Evolutionary conservation across 2,797 vertebrate genomes (phyloP), one percentile per base, ranked within the genome.

Genomic region (Hippocampus kuda): DNA sequence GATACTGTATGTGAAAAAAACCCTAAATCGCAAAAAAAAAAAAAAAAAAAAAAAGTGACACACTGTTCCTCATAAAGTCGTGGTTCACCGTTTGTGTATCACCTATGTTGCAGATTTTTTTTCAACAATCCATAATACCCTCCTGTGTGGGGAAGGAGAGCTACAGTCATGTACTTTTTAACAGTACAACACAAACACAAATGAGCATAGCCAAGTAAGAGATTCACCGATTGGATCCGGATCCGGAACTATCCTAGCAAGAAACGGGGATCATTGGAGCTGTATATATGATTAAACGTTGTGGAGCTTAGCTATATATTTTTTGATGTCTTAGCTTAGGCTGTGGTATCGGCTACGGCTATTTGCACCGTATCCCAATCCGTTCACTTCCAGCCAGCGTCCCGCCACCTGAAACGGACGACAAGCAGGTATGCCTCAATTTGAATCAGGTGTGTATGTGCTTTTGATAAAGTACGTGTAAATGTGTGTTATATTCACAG

Each of bases 301-400:
- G 10, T 24, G 12, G 34, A 34, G 30, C 59, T 62, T 38, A 16
- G 34, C 0, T 34, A 34, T 20, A 34, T 30, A 16, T 34, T 53
- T 9, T 12, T 54, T 8, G 64, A 3, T 16, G 30, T 65, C 49
- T 2, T 24, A 88, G 86, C 63, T 74, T 90, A 56, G 96, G 96
- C 3, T 98, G 96, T 84, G 96, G 95, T 6, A 94, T 98, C 34
- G 96, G 96, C 71, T 98, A 95, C 0, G 96, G 96, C 18, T 98
- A 98, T 76, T 84, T 98, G 77, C 96, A 98, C 81, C 91, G 95
- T 80, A 98, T 98, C 83, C 96, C 96, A 16, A 91, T 85, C 0
- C 91, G 84, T 64, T 75, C 87, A 1, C 5, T 71, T 26, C 4
- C 84, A 70, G 22, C 76, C 65, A 80, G n/a, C 53, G 68, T 74